phyloP scores from a whole-genome alignment of 2,797 vertebrate genomes.

The Coregonus ussuriensis region DNA sequence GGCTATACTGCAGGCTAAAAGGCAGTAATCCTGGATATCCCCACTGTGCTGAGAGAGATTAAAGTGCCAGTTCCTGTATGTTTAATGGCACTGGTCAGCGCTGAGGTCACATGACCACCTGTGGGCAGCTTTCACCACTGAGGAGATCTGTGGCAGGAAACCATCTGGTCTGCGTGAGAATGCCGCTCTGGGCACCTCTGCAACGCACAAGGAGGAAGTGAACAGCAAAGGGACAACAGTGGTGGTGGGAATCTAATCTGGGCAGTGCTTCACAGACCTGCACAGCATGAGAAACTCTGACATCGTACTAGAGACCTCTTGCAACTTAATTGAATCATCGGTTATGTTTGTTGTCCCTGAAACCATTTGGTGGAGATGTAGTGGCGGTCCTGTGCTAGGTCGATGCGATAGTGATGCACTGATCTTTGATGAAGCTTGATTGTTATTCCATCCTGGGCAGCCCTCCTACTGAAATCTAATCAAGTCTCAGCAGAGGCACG shows the following conservation, averaged over 20 bases:
- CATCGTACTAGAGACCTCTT: constrained; percentile 47
- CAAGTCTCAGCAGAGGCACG: constrained; percentile 3
- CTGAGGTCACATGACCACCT: constrained; percentile 38
- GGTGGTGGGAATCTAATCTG: constrained; percentile 55
- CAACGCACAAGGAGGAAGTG: constrained; percentile 60
- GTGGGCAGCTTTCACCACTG: constrained; percentile 33
- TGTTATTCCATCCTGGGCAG: constrained; percentile 16
- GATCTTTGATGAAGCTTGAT: constrained; percentile 14
- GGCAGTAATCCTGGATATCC: neutral
- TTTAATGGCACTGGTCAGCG: constrained; percentile 11
- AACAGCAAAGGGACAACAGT: constrained; percentile 38
- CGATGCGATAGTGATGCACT: neutral
- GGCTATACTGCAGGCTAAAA: neutral
- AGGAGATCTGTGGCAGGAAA: constrained; percentile 37
- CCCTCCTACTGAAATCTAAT: constrained; percentile 20
- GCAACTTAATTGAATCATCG: constrained; percentile 45
- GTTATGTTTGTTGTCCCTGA: constrained; percentile 31
- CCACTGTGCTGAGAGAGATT: neutral
- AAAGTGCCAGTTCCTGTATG: neutral
- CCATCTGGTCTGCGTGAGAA: constrained; percentile 54
- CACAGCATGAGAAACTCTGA: constrained; percentile 50
- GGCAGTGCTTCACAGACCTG: constrained; percentile 42
- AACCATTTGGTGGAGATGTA: constrained; percentile 42
- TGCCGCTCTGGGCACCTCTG: constrained; percentile 55
- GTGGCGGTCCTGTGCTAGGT: neutral